Evolutionary conservation across 2,797 vertebrate species (phyloP), one percentile per base, ranked within the genome.

Genomic region (Darevskia mixta): DNA sequence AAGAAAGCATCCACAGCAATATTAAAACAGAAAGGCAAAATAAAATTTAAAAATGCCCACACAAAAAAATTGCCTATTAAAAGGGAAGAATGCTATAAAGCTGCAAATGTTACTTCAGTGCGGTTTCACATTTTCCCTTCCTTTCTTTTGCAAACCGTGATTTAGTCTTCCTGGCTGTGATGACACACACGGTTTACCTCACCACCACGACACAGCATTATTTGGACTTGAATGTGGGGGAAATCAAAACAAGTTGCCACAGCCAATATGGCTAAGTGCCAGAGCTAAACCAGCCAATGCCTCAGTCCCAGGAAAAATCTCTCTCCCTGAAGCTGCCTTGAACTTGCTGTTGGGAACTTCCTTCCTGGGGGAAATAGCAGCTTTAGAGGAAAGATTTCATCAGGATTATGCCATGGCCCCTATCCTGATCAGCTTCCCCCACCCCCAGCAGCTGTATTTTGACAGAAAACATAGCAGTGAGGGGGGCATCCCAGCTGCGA

Each of bases 1-100:
- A 89, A 82, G 86, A 86, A 87, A 82, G 13, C 13, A 55, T 55
- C 49, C 49, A 55, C 49, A 55, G 49, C 55, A 79, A 79, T 71
- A 20, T 82, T 5, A 79, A 86, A 15, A 82, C 45, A 71, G 18
- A 67, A 35, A 83, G 79, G 35, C 41, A 5, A 25, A 27, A 38
- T 6, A 25, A 23, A 38, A 5, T 23, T 8, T 3, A 17, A 35
- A 61, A 35, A 29, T 49, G 23, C 17, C 1, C 7, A 15, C 10
- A 79, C 23, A 69, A 9, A 17, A 29, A 27, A 80, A 81, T 35
- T 35, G 18, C 23, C 18, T 67, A 18, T 25, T 64, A 15, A 23
- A 13, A 10, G 35, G 35, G 6, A 11, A 15, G 5, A 5, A 64
- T 29, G 9, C 10, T 5, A 11, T 3, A n/a, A 15, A n/a, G n/a